Evolutionary conservation across 2,113 vertebrate species (phyloP).

Genomic region (Alaudala cheleensis): DNA sequence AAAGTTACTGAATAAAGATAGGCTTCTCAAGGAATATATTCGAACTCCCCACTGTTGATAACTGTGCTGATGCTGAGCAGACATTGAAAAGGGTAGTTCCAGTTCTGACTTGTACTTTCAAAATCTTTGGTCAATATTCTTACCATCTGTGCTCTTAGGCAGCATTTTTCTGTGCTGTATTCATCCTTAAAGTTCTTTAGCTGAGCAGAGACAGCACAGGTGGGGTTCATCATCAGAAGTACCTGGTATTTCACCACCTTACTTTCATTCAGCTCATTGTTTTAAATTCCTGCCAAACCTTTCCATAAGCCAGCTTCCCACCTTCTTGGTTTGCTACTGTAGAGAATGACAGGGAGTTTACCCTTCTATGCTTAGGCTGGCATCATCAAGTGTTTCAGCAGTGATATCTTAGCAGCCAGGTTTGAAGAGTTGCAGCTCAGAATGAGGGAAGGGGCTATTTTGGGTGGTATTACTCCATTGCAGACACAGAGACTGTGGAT

Average conservation of each 20-base stretch:
- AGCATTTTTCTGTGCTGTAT: background rate
- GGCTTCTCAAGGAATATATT: background rate
- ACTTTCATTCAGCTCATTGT: background rate
- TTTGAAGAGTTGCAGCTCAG: background rate
- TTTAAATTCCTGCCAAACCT: background rate
- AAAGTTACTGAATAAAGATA: background rate
- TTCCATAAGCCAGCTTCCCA: background rate
- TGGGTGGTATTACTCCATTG: background rate
- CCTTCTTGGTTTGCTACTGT: background rate
- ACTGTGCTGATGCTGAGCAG: background rate
- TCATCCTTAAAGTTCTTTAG: background rate
- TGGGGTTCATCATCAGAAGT: background rate
- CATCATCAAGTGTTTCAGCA: background rate
- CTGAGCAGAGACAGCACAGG: background rate
- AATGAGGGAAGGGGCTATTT: constrained; percentile 33
- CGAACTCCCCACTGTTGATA: background rate
- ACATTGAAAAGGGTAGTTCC: background rate
- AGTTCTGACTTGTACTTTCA: background rate
- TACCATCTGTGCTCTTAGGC: background rate
- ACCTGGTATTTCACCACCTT: background rate
- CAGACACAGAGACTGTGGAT: background rate
- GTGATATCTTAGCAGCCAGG: background rate
- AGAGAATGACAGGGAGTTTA: background rate
- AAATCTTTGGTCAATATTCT: background rate
- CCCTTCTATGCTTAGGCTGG: background rate